Percentiles rank a stretch among this genome's conserved stretches.
Conservation (phyloP, 64 coral and sea anemone species). For the Stichodactyla mertensii region DNA sequence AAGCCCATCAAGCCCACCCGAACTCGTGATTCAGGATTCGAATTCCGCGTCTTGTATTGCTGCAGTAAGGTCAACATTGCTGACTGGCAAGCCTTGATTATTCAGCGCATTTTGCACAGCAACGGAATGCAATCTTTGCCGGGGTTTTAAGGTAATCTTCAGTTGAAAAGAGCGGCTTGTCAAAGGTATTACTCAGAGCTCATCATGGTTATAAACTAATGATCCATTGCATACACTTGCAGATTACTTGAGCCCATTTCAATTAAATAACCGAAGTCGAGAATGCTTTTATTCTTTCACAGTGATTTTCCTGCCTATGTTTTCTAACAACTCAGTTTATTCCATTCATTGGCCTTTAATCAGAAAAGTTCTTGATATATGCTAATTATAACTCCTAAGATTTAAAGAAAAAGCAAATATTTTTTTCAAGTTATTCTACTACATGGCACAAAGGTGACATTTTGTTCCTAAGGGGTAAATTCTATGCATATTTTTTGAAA, state of each 20-base stretch:
- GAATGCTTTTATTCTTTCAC: neutral
- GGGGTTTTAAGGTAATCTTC: slow-evolving; percentile 3
- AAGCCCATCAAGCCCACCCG: neutral
- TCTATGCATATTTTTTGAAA: neutral
- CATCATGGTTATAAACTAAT: neutral
- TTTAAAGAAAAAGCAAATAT: neutral
- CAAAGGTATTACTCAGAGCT: neutral
- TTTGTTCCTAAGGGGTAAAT: neutral
- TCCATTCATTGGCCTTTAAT: neutral
- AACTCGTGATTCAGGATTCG: neutral
- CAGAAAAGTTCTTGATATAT: neutral
- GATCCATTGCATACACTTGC: neutral
- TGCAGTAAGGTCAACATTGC: slow-evolving; percentile 8
- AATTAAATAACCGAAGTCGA: neutral
- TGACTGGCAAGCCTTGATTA: neutral
- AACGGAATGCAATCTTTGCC: slow-evolving; percentile 9
- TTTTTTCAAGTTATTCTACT: neutral
- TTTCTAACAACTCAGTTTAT: neutral
- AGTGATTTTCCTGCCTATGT: neutral
- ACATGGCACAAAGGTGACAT: neutral
- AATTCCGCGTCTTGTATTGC: neutral
- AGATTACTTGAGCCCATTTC: slow-evolving; percentile 11
- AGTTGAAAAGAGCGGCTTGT: neutral
- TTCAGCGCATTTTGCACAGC: slow-evolving; percentile 5
- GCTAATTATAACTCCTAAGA: neutral